phyloP scores from a whole-genome alignment of 2,797 vertebrate genomes.

The Ciconia nigra region DNA sequence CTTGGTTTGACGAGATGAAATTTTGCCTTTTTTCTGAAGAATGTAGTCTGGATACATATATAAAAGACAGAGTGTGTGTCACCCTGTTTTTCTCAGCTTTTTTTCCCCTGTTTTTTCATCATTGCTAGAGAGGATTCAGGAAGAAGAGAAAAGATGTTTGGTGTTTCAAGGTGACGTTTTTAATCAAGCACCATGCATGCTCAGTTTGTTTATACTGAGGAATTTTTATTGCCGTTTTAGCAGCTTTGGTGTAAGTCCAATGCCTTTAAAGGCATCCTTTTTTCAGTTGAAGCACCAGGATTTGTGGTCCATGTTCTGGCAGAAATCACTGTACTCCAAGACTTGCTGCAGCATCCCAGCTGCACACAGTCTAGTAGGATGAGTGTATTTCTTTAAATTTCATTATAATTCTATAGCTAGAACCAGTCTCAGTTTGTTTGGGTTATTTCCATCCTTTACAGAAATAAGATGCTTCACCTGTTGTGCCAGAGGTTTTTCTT shows the following conservation, averaged over 20 bases:
- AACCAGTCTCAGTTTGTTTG: background rate
- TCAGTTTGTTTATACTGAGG: background rate
- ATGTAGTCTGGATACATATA: background rate
- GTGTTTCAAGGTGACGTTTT: background rate
- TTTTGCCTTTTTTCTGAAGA: background rate
- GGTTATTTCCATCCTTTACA: background rate
- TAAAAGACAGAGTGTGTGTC: background rate
- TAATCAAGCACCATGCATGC: background rate
- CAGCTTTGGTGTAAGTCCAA: background rate
- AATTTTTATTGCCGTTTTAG: background rate
- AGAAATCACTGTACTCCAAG: background rate
- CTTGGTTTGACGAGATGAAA: background rate
- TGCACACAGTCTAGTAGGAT: background rate
- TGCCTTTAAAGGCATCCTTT: background rate
- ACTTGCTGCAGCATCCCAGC: background rate
- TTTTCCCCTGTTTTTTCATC: background rate
- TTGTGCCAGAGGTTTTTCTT: background rate
- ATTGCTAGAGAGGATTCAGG: background rate
- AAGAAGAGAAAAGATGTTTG: background rate
- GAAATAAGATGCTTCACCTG: background rate
- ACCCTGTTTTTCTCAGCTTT: background rate
- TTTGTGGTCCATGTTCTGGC: background rate
- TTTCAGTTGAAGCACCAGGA: background rate
- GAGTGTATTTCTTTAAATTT: background rate
- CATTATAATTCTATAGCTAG: background rate